A percentile compares a stretch with the other conserved stretches of the same genome.
Conservation (phyloP, 1,140 invertebrate species). For the Elysia chlorotica region DNA sequence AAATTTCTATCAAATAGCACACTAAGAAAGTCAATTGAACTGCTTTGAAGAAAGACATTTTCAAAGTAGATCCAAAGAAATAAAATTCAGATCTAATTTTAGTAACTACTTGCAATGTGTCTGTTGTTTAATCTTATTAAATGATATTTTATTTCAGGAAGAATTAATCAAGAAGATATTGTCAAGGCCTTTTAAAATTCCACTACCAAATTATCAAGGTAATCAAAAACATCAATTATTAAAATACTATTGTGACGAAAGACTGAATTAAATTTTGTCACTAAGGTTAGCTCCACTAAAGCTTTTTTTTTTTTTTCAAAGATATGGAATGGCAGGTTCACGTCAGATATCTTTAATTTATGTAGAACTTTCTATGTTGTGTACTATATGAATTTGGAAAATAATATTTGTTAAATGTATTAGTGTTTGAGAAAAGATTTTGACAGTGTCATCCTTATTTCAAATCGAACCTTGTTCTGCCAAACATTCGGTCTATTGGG, state of each 20-base stretch:
- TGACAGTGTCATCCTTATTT: too few species aligned
- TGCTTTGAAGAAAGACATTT: background rate
- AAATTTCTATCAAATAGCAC: background rate
- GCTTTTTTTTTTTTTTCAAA: background rate
- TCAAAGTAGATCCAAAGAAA: background rate
- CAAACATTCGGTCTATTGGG: background rate
- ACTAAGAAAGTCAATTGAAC: background rate
- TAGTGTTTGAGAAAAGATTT: too few species aligned
- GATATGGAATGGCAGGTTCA: background rate
- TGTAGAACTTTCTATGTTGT: background rate
- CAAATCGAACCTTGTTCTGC: too few species aligned
- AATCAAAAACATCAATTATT: background rate
- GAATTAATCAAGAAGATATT: constrained; percentile 80
- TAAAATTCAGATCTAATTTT: background rate
- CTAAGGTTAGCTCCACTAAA: background rate
- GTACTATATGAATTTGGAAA: background rate
- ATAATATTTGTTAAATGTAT: too few species aligned
- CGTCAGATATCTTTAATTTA: background rate
- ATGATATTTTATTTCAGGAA: constrained; percentile 67
- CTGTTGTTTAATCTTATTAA: background rate
- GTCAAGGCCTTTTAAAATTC: constrained; percentile 91
- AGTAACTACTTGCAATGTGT: background rate
- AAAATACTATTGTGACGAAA: background rate
- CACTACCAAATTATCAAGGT: constrained; percentile 85
- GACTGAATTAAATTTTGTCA: background rate